These are phyloP conservation scores for Turnix velox DNA, from an alignment of 2,113 vertebrate genomes.

Conservation along the genomic window DNA sequence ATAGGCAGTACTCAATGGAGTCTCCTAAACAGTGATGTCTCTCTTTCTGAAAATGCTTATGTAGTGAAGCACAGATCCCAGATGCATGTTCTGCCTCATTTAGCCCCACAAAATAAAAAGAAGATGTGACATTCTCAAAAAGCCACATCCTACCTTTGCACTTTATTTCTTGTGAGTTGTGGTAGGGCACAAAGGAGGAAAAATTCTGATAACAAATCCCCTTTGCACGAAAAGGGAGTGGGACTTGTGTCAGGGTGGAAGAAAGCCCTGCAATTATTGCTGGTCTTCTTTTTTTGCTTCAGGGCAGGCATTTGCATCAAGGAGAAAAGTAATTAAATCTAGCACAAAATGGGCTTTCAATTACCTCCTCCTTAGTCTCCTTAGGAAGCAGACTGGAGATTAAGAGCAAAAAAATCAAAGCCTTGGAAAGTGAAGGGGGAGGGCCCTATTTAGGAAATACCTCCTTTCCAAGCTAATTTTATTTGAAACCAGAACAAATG, in stretches of 20 bases:
- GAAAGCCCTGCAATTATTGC: neutral
- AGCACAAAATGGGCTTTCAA: conserved; percentile 35
- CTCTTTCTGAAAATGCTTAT: neutral
- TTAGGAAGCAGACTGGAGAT: conserved; percentile 44
- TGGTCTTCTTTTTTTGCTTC: neutral
- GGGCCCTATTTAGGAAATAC: conserved; percentile 1
- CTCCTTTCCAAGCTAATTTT: conserved; percentile 14
- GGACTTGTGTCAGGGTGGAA: neutral
- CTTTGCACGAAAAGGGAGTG: neutral
- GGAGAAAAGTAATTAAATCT: conserved; percentile 39
- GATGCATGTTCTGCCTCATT: neutral
- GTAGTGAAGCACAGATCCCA: neutral
- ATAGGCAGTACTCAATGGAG: neutral
- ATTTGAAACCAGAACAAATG: conserved; percentile 31
- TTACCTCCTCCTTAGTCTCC: conserved; percentile 36
- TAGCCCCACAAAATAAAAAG: neutral
- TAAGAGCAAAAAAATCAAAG: conserved; percentile 57
- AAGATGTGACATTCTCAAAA: neutral
- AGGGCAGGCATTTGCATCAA: neutral
- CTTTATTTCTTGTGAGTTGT: neutral
- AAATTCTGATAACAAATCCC: neutral
- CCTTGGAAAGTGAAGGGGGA: neutral
- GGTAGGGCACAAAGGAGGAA: neutral
- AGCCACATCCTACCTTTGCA: neutral
- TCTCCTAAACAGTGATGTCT: neutral